Evolutionary conservation across 2,797 vertebrate genomes (phyloP), one percentile per base, ranked within the genome.

Genomic region (Enteromius radiatus): DNA sequence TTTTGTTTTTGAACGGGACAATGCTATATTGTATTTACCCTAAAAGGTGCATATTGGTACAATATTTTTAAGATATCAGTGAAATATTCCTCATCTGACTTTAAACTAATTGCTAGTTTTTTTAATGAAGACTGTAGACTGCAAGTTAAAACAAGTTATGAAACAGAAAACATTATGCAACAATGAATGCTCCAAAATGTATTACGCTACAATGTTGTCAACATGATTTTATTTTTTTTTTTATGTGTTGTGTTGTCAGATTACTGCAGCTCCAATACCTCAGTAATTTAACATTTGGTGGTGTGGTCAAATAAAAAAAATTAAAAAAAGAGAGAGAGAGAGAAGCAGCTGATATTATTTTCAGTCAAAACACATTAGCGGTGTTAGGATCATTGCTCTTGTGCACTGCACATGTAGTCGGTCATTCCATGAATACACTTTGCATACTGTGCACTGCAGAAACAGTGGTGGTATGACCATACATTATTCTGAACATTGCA

Each of bases 401-500:
- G 19, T 49, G 15, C 76, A 3, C 64, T 54, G 31, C 19, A 68
- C 36, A 49, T 65, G 43, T 15, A 78, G 41, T n/a, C 21, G 4
- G 23, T 64, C 41, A 33, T n/a, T n/a, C 26, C 17, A 47, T 69
- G 23, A 43, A 69, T 43, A 65, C 76, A 61, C 43, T n/a, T 31
- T 45, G 26, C 12, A 45, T 33, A 43, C 11, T 12, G 45, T 78
- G 41, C 26, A 47, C 41, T 21, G 26, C 43, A 64, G 17, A 59
- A 61, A 80, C 21, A 31, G 49, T 56, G 26, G 4, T 2, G 28
- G 11, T 28, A 45, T n/a, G 54, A 15, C n/a, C 41, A 56, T 61
- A 19, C 52, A 41, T 52, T 69, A 56, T 17, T 64, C 63, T 36
- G 31, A 67, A 78, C 70, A 89, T 86, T 86, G 85, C 84, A 26